Conservation (phyloP, 2,888 invertebrate species). For the Merodon equestris region DNA sequence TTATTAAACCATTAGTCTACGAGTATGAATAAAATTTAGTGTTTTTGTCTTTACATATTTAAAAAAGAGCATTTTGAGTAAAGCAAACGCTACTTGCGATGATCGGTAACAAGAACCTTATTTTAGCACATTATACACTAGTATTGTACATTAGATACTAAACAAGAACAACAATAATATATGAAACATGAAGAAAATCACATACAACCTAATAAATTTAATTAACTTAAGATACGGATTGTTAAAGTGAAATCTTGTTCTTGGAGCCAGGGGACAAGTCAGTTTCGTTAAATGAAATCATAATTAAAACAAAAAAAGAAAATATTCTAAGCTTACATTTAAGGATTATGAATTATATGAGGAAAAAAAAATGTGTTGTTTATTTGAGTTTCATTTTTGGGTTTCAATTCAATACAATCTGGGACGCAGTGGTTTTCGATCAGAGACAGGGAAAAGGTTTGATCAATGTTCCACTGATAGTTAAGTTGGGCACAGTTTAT, state of each 20-base stretch:
- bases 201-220: conserved; percentile 8
- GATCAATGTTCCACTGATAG: too few relatives aligned
- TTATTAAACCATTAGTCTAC: conserved; percentile 2
- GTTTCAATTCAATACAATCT: too few relatives aligned
- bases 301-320: conserved; percentile 18
- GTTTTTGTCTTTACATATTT: conserved; percentile 24
- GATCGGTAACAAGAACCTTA: conserved; percentile 7
- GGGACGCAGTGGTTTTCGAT: too few relatives aligned
- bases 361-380: conserved; percentile 3
- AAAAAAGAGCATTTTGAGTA: background rate
- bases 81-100: conserved; percentile 33
- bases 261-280: conserved; percentile 29
- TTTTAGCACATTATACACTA: background rate
- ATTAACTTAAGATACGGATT: conserved; percentile 26
- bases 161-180: conserved; percentile 7
- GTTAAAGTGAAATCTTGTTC: conserved; percentile 27
- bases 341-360: conserved; percentile 51
- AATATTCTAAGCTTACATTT: conserved; percentile 55
- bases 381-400: background rate
- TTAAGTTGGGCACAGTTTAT: too few relatives aligned
- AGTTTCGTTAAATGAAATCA: conserved; percentile 46
- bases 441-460: too few relatives aligned
- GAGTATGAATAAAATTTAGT: conserved; percentile 7
- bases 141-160: conserved; percentile 32
- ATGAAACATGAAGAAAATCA: conserved; percentile 2